Evolutionary conservation across 2,113 vertebrate genomes (phyloP).

Genomic region (Cryptomyrus ogoouensis): DNA sequence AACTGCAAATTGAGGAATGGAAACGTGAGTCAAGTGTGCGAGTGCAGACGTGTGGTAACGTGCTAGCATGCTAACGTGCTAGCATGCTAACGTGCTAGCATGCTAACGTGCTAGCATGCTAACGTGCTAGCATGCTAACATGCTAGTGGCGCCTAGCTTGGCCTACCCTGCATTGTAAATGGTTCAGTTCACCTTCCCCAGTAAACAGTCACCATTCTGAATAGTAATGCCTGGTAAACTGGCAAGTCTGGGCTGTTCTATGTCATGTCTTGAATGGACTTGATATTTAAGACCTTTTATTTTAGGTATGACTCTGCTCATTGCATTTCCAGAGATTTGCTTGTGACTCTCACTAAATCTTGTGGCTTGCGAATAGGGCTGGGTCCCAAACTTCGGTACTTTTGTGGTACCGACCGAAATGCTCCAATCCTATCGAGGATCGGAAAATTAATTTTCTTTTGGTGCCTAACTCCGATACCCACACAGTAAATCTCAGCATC

Average conservation of each 20-base stretch:
- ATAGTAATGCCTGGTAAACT: not conserved
- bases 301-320: not conserved
- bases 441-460: no score
- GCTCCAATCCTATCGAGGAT: no score
- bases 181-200: not conserved
- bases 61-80: not conserved
- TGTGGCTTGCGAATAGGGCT: not conserved
- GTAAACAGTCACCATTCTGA: not conserved
- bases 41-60: not conserved
- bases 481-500: no score
- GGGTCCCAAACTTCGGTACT: no score
- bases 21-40: slow-evolving; percentile 71
- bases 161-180: not conserved
- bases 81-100: not conserved
- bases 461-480: no score
- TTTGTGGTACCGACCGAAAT: no score
- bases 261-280: not conserved
- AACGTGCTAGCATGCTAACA: not conserved
- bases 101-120: not conserved
- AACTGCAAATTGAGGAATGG: slow-evolving; percentile 95
- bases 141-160: not conserved
- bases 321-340: not conserved
- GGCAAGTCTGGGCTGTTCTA: not conserved
- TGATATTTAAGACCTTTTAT: not conserved
- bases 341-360: not conserved